phyloP scores from a whole-genome alignment of 2,888 invertebrate species.

The Lordiphosa andalusiaca region DNA sequence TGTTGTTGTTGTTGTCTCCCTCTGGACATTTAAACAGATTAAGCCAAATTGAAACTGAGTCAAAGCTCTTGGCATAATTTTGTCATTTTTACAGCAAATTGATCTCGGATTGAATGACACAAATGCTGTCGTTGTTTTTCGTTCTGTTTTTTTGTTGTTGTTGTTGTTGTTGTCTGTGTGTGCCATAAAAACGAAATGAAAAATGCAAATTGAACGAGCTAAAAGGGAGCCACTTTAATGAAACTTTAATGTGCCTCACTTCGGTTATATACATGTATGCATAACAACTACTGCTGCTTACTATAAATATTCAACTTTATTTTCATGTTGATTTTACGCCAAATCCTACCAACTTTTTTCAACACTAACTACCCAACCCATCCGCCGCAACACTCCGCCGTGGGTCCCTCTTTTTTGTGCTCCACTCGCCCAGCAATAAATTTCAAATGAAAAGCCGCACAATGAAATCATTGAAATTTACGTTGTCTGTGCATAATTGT shows the following conservation, averaged over 20 bases:
- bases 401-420: neutral
- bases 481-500: constrained; percentile 63
- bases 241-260: constrained; percentile 34
- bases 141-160: constrained; percentile 17
- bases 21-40: constrained; percentile 63
- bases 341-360: constrained; percentile 35
- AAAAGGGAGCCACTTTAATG: constrained; percentile 23
- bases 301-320: constrained; percentile 61
- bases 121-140: constrained; percentile 29
- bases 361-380: constrained; percentile 27
- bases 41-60: constrained; percentile 60
- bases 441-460: constrained; percentile 47
- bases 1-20: constrained; percentile 33
- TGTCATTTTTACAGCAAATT: constrained; percentile 73
- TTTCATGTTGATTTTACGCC: constrained; percentile 56
- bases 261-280: too few relatives aligned
- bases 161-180: constrained; percentile 3
- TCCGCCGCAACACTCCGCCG: constrained; percentile 14
- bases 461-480: constrained; percentile 59
- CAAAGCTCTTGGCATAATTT: constrained; percentile 60
- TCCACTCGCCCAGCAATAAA: constrained; percentile 35
- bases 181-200: constrained; percentile 59
- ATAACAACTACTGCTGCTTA: too few relatives aligned
- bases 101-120: constrained; percentile 69
- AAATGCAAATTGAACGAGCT: constrained; percentile 61